Evolutionary conservation across 2,888 invertebrate genomes (phyloP), one percentile per base, ranked within the genome.

Genomic region (Ethmia dodecea): DNA sequence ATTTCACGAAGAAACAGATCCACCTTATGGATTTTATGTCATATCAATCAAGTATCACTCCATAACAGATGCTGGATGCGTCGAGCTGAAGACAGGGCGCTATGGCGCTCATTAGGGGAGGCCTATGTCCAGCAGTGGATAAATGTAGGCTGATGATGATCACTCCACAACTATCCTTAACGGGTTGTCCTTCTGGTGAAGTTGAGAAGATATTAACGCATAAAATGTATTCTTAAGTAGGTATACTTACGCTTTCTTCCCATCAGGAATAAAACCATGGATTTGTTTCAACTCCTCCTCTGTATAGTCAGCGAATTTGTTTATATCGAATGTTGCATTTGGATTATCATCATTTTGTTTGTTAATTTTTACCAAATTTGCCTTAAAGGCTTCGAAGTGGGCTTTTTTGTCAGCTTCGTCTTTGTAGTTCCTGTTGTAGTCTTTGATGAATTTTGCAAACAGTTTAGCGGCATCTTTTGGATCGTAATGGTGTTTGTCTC

Each of bases 261-360:
- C 2, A 5, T 26, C 6, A 13, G 16, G 10, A 22, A 6, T 31
- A 11, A 26, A 10, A 14, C 63, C 60, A 16, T 16, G 32, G 47
- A 59, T 43, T 2, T n/a, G 3, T 26, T 45, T 36, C 2, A 29
- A 31, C 28, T 68, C 60, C 3, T 61, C 56, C 0, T 45, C 39
- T 0, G 69, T 65, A 18, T 58, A 60, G 45, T 72, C 73, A 5
- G 73, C 50, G 6, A 66, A 64, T 35, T 60, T 40, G 18, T 68
- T 70, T 13, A 71, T 55, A 13, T 46, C 66, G 33, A 38, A 68
- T 3, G 46, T 51, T 2, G 62, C 54, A 9, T 30, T 12, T 0
- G 39, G 2, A 18, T 30, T 37, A 0, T 33, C 20, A 12, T 31
- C 30, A 30, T 65, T 66, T 11, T 51, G 1, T 12, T 45, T 43